A percentile compares a stretch with the other conserved stretches of the same genome.
Evolutionary conservation across 2,113 vertebrate species (phyloP).

Genomic region (Chionomys nivalis): DNA sequence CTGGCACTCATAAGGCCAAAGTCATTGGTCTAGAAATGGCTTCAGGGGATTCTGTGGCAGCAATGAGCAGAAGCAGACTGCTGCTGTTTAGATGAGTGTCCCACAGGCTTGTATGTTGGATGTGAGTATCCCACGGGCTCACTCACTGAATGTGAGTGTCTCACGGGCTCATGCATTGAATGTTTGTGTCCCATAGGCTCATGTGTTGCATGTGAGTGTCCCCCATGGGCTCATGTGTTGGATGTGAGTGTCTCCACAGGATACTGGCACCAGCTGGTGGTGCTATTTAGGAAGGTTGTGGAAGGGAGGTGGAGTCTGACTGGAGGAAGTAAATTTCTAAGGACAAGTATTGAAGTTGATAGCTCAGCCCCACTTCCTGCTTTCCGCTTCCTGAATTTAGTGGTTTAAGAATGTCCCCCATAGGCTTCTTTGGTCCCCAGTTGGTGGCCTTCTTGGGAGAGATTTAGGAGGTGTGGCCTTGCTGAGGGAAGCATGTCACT

Average conservation of each 20-base stretch:
- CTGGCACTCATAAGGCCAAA: neutral
- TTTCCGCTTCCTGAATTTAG: neutral
- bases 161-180: neutral
- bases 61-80: neutral
- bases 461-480: neutral
- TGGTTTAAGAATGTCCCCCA: neutral
- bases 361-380: neutral
- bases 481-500: neutral
- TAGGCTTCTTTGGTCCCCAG: neutral
- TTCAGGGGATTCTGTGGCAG: neutral
- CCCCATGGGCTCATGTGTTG: neutral
- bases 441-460: neutral
- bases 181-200: neutral
- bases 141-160: neutral
- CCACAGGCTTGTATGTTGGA: neutral
- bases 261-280: neutral
- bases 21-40: neutral
- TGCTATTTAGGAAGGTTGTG: neutral
- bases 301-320: neutral
- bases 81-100: neutral
- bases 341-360: neutral
- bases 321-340: neutral
- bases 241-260: neutral
- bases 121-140: neutral
- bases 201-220: neutral